phyloP scores from a whole-genome alignment of 2,113 vertebrate species.

The Chloroceryle aenea region DNA sequence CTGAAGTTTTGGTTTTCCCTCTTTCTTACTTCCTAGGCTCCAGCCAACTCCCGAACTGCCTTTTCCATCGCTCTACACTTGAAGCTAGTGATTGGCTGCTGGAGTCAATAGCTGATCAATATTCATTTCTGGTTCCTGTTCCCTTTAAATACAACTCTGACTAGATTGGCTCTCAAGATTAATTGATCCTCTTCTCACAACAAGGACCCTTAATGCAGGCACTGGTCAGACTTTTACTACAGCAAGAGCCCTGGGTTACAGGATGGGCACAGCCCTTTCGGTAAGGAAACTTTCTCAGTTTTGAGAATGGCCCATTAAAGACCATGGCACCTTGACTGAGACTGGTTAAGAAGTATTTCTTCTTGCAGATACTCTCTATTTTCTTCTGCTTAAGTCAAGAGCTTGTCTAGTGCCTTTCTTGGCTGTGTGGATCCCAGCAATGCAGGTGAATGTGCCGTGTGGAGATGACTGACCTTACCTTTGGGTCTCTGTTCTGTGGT shows the following conservation, averaged over 20 bases:
- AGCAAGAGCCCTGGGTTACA: not conserved
- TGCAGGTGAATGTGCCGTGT: not conserved
- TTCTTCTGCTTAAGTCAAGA: not conserved
- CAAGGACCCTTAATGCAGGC: not conserved
- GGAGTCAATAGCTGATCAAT: not conserved
- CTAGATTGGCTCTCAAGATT: not conserved
- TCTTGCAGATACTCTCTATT: not conserved
- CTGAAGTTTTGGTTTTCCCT: not conserved
- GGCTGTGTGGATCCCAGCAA: not conserved
- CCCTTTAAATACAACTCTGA: not conserved
- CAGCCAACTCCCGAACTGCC: conserved; percentile 90
- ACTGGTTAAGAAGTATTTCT: not conserved
- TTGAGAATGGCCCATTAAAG: not conserved
- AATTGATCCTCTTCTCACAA: not conserved
- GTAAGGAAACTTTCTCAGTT: not conserved
- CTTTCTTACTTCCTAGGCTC: conserved; percentile 78
- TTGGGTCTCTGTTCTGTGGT: not conserved
- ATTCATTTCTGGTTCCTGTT: fast-evolving
- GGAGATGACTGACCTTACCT: not conserved
- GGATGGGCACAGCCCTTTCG: not conserved
- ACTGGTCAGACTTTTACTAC: not conserved
- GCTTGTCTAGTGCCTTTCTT: not conserved
- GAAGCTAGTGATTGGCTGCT: not conserved
- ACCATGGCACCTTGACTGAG: not conserved
- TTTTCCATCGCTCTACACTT: conserved; percentile 86